Evolutionary conservation across 2,888 invertebrate species (phyloP).

Genomic region (Neelides folsomi): DNA sequence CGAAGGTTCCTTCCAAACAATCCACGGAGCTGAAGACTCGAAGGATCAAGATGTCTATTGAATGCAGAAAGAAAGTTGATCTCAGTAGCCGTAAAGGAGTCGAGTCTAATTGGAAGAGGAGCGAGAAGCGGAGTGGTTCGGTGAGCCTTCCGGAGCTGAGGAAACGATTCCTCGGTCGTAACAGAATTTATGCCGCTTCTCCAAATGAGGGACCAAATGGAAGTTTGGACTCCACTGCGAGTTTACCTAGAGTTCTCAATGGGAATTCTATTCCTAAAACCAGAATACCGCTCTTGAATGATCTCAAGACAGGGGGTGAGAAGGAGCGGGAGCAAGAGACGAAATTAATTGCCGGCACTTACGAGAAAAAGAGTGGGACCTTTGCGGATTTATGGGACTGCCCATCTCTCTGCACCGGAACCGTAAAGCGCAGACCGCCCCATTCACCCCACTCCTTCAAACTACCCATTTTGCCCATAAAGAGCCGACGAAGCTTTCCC

Average conservation of each 20-base stretch:
- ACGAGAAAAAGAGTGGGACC: slow-evolving; percentile 7
- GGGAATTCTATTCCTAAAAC: not conserved
- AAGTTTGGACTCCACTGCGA: not conserved
- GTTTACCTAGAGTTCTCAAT: not conserved
- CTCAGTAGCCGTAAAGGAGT: not conserved
- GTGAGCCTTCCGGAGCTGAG: slow-evolving; percentile 16
- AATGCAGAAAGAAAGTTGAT: slow-evolving; percentile 1
- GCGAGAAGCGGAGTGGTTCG: slow-evolving; percentile 11
- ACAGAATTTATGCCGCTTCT: slow-evolving; percentile 27
- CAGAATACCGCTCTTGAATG: not conserved
- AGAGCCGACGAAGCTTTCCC: not conserved
- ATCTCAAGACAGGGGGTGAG: not conserved
- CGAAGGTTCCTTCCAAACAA: too few relatives aligned
- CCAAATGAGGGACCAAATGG: not conserved
- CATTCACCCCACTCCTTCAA: slow-evolving; percentile 1
- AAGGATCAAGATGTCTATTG: not conserved
- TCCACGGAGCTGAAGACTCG: not conserved
- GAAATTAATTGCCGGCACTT: slow-evolving; percentile 26
- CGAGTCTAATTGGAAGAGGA: not conserved
- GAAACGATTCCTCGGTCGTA: slow-evolving; percentile 20
- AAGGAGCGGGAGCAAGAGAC: slow-evolving; percentile 4
- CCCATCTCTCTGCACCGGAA: slow-evolving; percentile 16
- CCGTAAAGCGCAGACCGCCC: slow-evolving; percentile 13
- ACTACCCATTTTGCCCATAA: slow-evolving; percentile 2
- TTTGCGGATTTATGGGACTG: slow-evolving; percentile 25